Conservation (phyloP, 2,113 vertebrate genomes). For the Catharus bicknelli region DNA sequence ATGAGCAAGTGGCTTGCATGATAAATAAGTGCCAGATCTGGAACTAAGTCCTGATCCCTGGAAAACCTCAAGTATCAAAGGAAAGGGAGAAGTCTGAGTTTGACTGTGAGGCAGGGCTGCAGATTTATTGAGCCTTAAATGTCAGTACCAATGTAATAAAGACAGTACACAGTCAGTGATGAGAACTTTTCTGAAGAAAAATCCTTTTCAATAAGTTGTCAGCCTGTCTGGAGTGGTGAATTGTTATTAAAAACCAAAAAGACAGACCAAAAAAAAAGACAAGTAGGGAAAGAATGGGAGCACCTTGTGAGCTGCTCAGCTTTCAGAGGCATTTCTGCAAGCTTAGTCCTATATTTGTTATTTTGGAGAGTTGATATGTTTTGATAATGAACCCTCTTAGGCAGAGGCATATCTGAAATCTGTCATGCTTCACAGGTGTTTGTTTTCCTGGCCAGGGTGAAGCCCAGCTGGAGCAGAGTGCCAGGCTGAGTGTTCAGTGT, state of each 20-base stretch:
- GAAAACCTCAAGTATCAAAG: conserved; percentile 11
- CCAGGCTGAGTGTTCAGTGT: not conserved
- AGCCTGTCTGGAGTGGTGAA: conserved; percentile 52
- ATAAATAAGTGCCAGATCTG: not conserved
- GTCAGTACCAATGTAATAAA: conserved; percentile 70
- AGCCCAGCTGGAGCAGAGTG: not conserved
- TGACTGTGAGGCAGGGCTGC: conserved; percentile 30
- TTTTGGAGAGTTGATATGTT: not conserved
- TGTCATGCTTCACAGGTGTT: not conserved
- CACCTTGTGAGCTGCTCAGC: conserved; percentile 21
- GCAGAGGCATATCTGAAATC: not conserved
- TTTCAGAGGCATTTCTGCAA: conserved; percentile 20
- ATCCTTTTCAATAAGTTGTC: conserved; percentile 66
- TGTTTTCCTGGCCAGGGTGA: not conserved
- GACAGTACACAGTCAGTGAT: conserved; percentile 41
- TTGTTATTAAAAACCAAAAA: conserved; percentile 24
- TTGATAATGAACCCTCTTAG: not conserved
- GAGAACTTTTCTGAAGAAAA: conserved; percentile 64
- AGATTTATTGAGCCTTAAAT: conserved; percentile 71
- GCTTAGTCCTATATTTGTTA: accelerated
- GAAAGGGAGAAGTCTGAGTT: conserved; percentile 21
- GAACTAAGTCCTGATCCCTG: not conserved
- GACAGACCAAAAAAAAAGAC: not conserved
- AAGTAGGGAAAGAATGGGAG: not conserved
- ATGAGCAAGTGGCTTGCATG: not conserved